Conservation (phyloP, 2,888 invertebrate species). For the Patella caerulea region DNA sequence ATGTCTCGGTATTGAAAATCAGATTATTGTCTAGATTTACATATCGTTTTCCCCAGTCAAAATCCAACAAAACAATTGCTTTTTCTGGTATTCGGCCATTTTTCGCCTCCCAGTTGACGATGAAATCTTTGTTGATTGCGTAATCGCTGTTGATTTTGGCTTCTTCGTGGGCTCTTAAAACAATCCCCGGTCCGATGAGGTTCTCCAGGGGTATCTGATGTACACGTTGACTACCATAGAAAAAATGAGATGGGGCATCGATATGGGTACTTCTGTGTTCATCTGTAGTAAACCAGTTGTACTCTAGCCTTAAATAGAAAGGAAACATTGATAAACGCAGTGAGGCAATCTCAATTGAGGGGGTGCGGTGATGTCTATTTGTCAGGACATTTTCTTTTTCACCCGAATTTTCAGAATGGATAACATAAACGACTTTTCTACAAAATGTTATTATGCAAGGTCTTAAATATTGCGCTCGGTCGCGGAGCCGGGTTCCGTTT, state of each 20-base stretch:
- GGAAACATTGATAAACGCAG: too few species aligned
- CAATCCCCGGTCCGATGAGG: conserved; percentile 70
- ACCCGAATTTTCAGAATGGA: too few species aligned
- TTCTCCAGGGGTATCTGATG: conserved; percentile 73
- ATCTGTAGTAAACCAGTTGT: conserved; percentile 71
- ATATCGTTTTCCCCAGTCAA: conserved; percentile 60
- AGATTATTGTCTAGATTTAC: conserved; percentile 48
- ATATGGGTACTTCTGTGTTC: conserved; percentile 79
- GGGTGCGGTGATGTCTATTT: too few species aligned
- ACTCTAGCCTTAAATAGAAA: conserved; percentile 28
- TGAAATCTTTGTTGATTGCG: conserved; percentile 56
- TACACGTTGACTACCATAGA: conserved; percentile 39
- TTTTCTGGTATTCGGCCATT: conserved; percentile 69
- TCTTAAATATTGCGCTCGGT: too few species aligned
- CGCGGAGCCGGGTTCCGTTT: too few species aligned
- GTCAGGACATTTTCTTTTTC: too few species aligned
- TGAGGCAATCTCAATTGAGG: too few species aligned
- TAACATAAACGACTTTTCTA: too few species aligned
- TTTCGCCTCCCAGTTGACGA: conserved; percentile 69
- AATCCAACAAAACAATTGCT: conserved; percentile 70
- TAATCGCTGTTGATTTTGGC: conserved; percentile 38
- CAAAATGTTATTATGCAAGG: too few species aligned
- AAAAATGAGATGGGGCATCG: conserved; percentile 78
- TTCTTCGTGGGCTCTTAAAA: conserved; percentile 42
- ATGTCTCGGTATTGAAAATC: conserved; percentile 25